Evolutionary conservation across 2,113 vertebrate genomes (phyloP).

Genomic region (Herpailurus yagouaroundi): DNA sequence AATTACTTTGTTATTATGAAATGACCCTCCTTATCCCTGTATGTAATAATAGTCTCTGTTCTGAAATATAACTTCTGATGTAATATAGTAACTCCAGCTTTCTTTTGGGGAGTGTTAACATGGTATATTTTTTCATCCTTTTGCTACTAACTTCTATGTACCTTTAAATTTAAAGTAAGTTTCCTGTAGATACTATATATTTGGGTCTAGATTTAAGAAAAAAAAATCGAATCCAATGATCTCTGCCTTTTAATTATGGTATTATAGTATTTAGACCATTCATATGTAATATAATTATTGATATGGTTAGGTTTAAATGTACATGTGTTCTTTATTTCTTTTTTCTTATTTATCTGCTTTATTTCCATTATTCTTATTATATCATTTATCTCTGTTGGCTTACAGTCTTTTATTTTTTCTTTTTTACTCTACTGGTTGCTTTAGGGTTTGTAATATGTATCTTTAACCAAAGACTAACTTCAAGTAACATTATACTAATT

Average conservation of each 20-base stretch:
- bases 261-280: background rate
- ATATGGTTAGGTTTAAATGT: background rate
- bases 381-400: background rate
- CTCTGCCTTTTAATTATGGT: background rate
- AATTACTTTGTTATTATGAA: background rate
- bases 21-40: background rate
- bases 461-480: background rate
- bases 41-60: background rate
- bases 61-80: constrained; percentile 17
- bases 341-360: background rate
- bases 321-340: background rate
- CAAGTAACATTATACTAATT: background rate
- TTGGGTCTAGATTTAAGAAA: background rate
- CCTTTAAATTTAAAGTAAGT: background rate
- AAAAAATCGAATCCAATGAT: background rate
- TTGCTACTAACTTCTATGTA: background rate
- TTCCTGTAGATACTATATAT: background rate
- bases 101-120: background rate
- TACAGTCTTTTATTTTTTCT: background rate
- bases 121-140: background rate
- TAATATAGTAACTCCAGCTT: background rate
- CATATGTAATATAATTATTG: background rate
- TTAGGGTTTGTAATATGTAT: background rate
- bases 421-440: background rate
- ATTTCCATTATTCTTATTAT: background rate